Evolutionary conservation across 2,888 invertebrate genomes (phyloP).

Genomic region (Yponomeuta cagnagella): DNA sequence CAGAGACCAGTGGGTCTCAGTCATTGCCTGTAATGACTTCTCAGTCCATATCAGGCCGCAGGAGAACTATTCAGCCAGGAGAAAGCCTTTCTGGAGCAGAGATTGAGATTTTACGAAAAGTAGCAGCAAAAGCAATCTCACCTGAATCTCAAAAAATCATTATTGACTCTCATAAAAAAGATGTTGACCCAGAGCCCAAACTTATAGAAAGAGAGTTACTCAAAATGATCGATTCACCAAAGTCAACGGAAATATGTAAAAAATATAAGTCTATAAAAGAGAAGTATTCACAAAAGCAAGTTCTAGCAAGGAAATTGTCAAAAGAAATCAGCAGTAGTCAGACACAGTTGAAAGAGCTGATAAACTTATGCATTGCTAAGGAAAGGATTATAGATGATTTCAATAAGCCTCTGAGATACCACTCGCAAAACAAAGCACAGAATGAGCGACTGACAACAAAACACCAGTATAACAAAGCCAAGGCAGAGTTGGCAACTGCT

Average conservation of each 20-base stretch:
- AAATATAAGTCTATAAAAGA: conserved; percentile 72
- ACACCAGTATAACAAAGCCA: conserved; percentile 75
- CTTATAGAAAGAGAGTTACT: conserved; percentile 68
- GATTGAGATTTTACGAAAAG: conserved; percentile 75
- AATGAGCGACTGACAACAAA: conserved; percentile 79
- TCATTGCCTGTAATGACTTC: conserved; percentile 67
- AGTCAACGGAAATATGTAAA: conserved; percentile 66
- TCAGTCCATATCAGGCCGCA: conserved; percentile 63
- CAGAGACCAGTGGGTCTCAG: conserved; percentile 68
- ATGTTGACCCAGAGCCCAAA: conserved; percentile 73
- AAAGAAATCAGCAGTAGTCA: conserved; percentile 80
- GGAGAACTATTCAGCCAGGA: conserved; percentile 78
- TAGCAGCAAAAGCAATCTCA: conserved; percentile 74
- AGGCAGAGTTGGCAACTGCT: conserved; percentile 72
- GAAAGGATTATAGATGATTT: conserved; percentile 84
- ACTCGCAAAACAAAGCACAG: conserved; percentile 47
- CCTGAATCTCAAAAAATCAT: conserved; percentile 71
- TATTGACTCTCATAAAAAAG: conserved; percentile 73
- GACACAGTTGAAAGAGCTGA: conserved; percentile 82
- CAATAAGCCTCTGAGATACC: conserved; percentile 51
- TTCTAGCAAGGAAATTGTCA: conserved; percentile 62
- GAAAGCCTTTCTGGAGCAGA: conserved; percentile 77
- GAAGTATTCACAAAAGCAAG: conserved; percentile 68
- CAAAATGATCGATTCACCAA: conserved; percentile 71
- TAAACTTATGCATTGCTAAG: conserved; percentile 79